Base-by-base conservation (phyloP, 2,113 vertebrate genomes). In the Onychostoma macrolepis region DNA sequence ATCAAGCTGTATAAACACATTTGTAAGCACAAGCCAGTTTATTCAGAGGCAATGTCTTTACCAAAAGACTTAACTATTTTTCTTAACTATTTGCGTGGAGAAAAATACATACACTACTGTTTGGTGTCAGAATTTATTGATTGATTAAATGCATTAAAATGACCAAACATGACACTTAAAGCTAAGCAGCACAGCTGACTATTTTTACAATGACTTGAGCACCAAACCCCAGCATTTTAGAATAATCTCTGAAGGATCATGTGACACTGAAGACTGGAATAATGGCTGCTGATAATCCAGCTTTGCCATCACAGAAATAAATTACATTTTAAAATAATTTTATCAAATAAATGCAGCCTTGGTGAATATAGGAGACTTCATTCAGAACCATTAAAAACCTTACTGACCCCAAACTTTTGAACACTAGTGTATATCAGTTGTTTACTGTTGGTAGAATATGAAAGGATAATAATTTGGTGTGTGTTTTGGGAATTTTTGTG, bases 401-500 rank as follows among this genome's bases (percentile, higher is more conserved):
- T 38, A 5, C 33, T 10, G 9, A 38, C 19, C 33, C 19, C 36
- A 72, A 38, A 36, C 15, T 4, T 71, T 71, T 33, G 15, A 33
- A 38, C 7, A 9, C 7, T 21, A 9, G 65, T 72, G 19, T 24
- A 36, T 21, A 21, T 36, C 38, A 38, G 11, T 21, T 19, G 6
- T 71, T 36, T 21, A 36, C 3, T 71, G 30, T 36, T 36, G 67
- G 8, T 21, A 71, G 74, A 76, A 26, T 17, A 26, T 76, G 72
- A 48, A 76, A 17, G n/a, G 26, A 11, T 43, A 65, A 19, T 61
- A 43, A 87, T 13, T 79, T 19, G 45, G 28, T 88, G 75, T 84
- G 67, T 85, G 72, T 87, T 87, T 53, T 85, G 77, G 21, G 82
- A 65, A 36, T 85, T 19, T 88, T 83, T 88, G 56, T 90, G 82